Conservation (phyloP, 2,888 invertebrate genomes). For the Spisula solida region DNA sequence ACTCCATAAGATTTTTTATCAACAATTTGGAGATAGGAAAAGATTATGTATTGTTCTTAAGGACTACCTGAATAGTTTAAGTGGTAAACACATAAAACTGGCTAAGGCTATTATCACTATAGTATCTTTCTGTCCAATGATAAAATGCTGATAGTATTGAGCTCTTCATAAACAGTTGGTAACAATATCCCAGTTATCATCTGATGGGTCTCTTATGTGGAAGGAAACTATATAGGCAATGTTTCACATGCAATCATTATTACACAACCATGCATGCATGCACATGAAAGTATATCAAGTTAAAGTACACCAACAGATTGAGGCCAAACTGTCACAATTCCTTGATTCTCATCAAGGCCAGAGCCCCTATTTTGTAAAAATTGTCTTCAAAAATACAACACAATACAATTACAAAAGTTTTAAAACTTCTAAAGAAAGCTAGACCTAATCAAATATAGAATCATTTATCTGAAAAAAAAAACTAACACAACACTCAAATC, state of each 20-base stretch:
- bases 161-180: slow-evolving; percentile 34
- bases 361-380: too few species aligned
- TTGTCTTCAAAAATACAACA: too few species aligned
- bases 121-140: slow-evolving; percentile 40
- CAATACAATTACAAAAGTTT: too few species aligned
- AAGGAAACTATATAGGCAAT: neutral
- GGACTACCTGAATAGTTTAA: slow-evolving; percentile 36
- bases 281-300: too few species aligned
- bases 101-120: slow-evolving; percentile 28
- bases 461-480: too few species aligned
- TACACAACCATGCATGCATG: neutral
- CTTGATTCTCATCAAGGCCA: too few species aligned
- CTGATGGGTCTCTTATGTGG: neutral
- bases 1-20: slow-evolving; percentile 45
- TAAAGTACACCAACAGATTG: too few species aligned
- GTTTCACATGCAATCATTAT: too few species aligned
- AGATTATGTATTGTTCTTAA: slow-evolving; percentile 48
- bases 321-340: too few species aligned
- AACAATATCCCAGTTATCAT: slow-evolving; percentile 1
- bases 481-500: too few species aligned
- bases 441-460: too few species aligned
- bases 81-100: slow-evolving; percentile 47
- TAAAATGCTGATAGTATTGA: slow-evolving; percentile 33
- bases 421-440: too few species aligned
- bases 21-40: slow-evolving; percentile 45